Evolutionary conservation across 2,113 vertebrate species (phyloP).

Genomic region (Chrysemys picta): DNA sequence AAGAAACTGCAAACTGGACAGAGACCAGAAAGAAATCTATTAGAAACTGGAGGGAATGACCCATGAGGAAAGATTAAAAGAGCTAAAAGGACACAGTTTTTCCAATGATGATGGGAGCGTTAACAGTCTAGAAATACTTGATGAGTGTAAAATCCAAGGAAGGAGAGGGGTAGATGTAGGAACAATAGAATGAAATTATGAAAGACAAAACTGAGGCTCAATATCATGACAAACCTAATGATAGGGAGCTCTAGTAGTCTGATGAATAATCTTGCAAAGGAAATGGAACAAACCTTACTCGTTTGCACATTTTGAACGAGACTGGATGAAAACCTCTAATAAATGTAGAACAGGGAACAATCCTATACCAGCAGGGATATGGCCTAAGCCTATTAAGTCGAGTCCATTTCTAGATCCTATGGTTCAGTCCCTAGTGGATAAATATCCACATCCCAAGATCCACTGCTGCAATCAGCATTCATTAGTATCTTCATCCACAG

Average conservation of each 20-base stretch:
- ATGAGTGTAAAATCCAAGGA: neutral
- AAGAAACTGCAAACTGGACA: neutral
- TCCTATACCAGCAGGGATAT: neutral
- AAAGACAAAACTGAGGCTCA: neutral
- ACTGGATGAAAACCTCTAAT: neutral
- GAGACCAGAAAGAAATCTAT: neutral
- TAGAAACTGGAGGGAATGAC: neutral
- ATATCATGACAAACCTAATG: neutral
- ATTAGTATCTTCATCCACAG: neutral
- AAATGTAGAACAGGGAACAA: neutral
- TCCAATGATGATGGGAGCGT: neutral
- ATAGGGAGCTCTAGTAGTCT: rapidly evolving
- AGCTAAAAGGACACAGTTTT: neutral
- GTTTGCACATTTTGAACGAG: neutral
- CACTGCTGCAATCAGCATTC: neutral
- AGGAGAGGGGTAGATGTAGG: neutral
- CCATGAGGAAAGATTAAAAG: neutral
- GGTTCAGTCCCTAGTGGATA: too few species aligned
- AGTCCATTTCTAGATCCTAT: neutral
- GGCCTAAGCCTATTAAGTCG: neutral
- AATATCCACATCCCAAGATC: too few species aligned
- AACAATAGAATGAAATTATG: neutral
- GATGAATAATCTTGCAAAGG: neutral
- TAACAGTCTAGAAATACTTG: neutral
- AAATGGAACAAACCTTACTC: neutral